Evolutionary conservation across 2,113 vertebrate species (phyloP), one percentile per base, ranked within the genome.

Genomic region (Girardinichthys multiradiatus): DNA sequence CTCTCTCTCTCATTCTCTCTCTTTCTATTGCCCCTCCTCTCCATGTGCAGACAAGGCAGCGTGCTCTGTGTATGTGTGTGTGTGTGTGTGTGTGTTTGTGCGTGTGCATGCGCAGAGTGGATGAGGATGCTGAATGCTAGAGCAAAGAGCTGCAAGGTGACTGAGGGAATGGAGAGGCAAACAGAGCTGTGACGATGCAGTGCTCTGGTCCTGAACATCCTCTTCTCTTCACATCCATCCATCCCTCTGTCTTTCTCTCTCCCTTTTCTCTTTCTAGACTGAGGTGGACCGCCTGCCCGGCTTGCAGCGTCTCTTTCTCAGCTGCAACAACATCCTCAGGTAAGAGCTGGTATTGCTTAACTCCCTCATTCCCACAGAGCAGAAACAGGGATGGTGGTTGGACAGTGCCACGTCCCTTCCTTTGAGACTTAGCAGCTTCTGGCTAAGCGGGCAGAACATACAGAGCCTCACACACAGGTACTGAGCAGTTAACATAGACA

Each of bases 271-370:
- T 91, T 66, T 93, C 68, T 70, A 99, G 98, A 97, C 95, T 90
- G 97, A 97, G 96, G 95, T 98, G 95, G 96, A 98, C 93, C 91
- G 87, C 89, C 94, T 99, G 92, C 97, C 98, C 93, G 82, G 92
- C 92, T 95, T 99, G 91, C 97, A 97, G 80, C 96, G 94, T 76
- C 94, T 99, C 84, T 98, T 98, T 91, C 98, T 99, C 95, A 98
- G 97, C 94, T 96, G 95, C 94, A 99, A 99, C 94, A 97, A 94
- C 92, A 98, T 99, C 89, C 94, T 94, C 95, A 96, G 96, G 98
- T 99, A 97, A 96, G 96, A 83, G 80, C 59, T 76, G 14, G 29
- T 51, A 63, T 59, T 2, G 68, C 75, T 90, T 91, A 87, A 90
- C 92, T 87, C 87, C 72, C 71, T 90, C 83, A 73, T 89, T 60